Evolutionary conservation across 2,888 invertebrate species (phyloP).

Genomic region (Tenodera sinensis): DNA sequence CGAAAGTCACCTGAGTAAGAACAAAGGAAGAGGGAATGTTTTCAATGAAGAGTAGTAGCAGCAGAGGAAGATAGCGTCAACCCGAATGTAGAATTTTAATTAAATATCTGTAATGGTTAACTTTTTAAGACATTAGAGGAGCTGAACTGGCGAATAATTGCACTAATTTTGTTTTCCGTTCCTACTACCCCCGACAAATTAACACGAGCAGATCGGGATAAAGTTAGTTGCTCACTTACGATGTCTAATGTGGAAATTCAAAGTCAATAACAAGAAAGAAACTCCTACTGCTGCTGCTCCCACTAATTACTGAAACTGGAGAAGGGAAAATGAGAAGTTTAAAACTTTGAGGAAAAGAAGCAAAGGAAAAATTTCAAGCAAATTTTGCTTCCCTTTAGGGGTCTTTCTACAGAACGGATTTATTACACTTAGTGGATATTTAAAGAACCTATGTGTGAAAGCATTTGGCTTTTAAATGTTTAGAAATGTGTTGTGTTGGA

Average conservation of each 20-base stretch:
- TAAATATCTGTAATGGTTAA: background rate
- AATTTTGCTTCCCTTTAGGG: background rate
- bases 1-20: background rate
- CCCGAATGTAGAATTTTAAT: background rate
- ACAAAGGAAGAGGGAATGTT: background rate
- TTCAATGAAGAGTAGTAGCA: background rate
- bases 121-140: background rate
- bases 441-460: background rate
- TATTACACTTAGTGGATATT: background rate
- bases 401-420: background rate
- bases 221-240: background rate
- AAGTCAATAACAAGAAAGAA: background rate
- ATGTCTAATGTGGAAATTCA: background rate
- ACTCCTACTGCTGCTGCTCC: background rate
- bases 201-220: background rate
- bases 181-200: background rate
- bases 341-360: background rate
- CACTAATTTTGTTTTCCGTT: background rate
- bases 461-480: background rate
- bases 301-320: slow-evolving; percentile 10
- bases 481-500: background rate
- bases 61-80: background rate
- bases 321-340: background rate
- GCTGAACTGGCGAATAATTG: background rate
- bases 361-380: background rate